Conservation (phyloP, 1,140 invertebrate species). For the Camponotus vicinus region DNA sequence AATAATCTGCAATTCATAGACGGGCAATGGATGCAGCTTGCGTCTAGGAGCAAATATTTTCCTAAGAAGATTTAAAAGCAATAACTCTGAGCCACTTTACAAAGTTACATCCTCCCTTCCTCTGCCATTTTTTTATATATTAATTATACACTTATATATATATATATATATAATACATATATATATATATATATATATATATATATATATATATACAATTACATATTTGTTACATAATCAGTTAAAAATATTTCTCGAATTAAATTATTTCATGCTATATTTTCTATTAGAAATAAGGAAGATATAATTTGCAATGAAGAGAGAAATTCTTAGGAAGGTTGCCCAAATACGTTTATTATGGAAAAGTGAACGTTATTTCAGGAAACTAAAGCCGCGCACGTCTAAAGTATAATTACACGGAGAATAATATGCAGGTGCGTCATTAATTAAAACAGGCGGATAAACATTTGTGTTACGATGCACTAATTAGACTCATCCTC, state of each 20-base stretch:
- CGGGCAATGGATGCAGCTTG: not conserved
- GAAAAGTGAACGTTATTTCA: slow-evolving; percentile 39
- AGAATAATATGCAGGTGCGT: slow-evolving; percentile 25
- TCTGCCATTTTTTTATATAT: too few species aligned
- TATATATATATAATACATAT: too few species aligned
- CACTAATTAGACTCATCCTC: slow-evolving; percentile 50
- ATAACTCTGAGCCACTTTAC: not conserved
- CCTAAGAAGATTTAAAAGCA: not conserved
- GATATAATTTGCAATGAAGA: not conserved
- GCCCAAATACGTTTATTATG: slow-evolving; percentile 25
- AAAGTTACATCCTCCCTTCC: not conserved
- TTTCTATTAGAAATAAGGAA: not conserved
- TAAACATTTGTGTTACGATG: slow-evolving; percentile 56
- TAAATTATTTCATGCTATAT: not conserved
- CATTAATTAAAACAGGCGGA: slow-evolving; percentile 56
- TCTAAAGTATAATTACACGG: not conserved
- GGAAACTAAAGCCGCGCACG: slow-evolving; percentile 30
- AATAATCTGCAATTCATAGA: slow-evolving; percentile 31
- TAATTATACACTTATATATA: not conserved
- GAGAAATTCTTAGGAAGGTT: not conserved
- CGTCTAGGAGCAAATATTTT: not conserved
- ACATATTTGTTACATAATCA: not conserved
- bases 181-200: too few species aligned
- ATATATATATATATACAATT: too few species aligned
- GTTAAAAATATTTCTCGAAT: not conserved